phyloP scores from a whole-genome alignment of 2,888 invertebrate genomes.

The Steinernema carpocapsae region DNA sequence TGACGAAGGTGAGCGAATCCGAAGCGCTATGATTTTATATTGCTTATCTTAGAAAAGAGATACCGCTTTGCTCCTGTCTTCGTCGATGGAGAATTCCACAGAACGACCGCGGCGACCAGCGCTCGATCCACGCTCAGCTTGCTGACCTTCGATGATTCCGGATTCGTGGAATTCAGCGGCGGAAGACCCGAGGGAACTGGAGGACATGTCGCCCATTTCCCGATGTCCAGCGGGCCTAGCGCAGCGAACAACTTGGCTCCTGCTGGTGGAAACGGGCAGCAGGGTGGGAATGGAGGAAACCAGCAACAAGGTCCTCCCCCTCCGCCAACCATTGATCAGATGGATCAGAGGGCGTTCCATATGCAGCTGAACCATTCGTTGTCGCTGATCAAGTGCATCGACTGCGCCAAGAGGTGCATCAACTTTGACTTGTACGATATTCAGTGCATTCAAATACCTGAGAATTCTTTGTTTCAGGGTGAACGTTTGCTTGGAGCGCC shows the following conservation, averaged over 20 bases:
- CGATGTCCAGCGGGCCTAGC: not conserved
- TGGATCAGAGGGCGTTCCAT: conserved; percentile 12
- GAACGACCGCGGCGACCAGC: not conserved
- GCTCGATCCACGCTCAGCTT: not conserved
- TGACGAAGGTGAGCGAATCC: not conserved
- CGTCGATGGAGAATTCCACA: conserved; percentile 5
- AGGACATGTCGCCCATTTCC: conserved; percentile 19
- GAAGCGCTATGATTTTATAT: not conserved
- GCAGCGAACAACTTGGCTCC: not conserved
- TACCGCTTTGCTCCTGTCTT: conserved; percentile 16
- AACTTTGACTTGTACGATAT: not conserved
- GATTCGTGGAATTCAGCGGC: conserved; percentile 12
- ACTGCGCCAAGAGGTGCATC: conserved; percentile 14
- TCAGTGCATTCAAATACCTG: not conserved
- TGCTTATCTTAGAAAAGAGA: not conserved
- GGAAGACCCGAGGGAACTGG: conserved; percentile 21
- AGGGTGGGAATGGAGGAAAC: not conserved
- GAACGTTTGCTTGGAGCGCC: conserved; percentile 14
- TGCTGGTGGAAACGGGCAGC: not conserved
- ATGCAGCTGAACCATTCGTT: conserved; percentile 3
- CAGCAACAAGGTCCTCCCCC: not conserved
- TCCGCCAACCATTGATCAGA: not conserved
- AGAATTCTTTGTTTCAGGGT: not conserved
- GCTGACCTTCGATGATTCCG: conserved; percentile 18
- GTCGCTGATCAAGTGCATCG: conserved; percentile 21